Conservation (phyloP, 2,797 vertebrate species). For the Coregonus suidteri region DNA sequence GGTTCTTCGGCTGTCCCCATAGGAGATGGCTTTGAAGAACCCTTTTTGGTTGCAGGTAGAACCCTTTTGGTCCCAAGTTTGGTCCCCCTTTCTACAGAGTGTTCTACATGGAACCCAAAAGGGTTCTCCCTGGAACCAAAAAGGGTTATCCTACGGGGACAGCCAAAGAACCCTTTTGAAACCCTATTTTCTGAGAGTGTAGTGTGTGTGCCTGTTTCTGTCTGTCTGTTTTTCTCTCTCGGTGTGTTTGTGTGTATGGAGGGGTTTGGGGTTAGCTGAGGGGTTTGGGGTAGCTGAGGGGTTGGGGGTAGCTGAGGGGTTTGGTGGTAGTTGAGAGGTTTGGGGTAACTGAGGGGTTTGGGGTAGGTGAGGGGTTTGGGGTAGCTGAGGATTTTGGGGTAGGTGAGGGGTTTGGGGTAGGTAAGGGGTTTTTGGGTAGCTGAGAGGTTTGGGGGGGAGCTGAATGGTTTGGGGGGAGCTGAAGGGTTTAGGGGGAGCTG, state of each 20-base stretch:
- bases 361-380: not conserved
- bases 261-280: constrained; percentile 5
- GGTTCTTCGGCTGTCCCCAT: no score
- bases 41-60: no score
- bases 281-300: constrained; percentile 19
- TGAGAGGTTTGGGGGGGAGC: not conserved
- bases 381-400: not conserved
- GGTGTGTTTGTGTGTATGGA: constrained; percentile 16
- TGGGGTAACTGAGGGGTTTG: not conserved
- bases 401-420: no score
- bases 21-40: no score
- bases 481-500: not conserved
- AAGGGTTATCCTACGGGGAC: no score
- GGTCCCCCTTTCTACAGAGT: no score
- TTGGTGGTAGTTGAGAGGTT: not conserved
- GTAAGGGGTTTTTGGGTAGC: not conserved
- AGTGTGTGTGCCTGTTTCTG: constrained; percentile 28
- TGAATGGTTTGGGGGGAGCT: not conserved
- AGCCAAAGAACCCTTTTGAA: no score
- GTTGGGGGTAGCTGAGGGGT: not conserved
- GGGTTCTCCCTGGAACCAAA: no score
- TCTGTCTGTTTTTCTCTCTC: constrained; percentile 5
- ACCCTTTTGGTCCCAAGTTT: no score
- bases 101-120: no score
- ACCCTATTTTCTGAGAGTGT: not conserved